Evolutionary conservation across 2,888 invertebrate genomes (phyloP).

Genomic region (Leptura quadrifasciata): DNA sequence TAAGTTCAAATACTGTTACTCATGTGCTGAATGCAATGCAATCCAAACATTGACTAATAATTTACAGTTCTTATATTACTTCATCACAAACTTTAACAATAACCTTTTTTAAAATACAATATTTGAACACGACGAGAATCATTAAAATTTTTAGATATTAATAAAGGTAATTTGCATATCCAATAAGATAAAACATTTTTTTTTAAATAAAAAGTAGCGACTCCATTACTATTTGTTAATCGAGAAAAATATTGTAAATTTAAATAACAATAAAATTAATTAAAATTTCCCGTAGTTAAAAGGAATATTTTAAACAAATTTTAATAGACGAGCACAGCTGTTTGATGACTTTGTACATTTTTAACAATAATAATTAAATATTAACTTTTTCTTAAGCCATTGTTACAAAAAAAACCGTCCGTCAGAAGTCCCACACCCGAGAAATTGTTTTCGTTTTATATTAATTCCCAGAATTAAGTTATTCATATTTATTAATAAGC

Average conservation of each 20-base stretch:
- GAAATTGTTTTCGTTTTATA: constrained; percentile 40
- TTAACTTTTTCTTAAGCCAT: constrained; percentile 40
- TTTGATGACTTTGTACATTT: constrained; percentile 51
- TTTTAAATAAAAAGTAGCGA: constrained; percentile 15
- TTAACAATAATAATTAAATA: constrained; percentile 51
- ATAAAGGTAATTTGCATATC: constrained; percentile 16
- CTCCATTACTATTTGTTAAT: constrained; percentile 34
- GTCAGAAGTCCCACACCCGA: constrained; percentile 45
- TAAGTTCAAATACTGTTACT: too few relatives aligned
- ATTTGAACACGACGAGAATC: too few relatives aligned
- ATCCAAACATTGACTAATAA: too few relatives aligned
- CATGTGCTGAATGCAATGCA: too few relatives aligned
- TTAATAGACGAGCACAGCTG: constrained; percentile 41
- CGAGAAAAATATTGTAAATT: constrained; percentile 34
- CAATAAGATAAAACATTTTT: constrained; percentile 9
- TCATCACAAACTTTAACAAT: too few relatives aligned
- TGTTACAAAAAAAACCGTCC: constrained; percentile 41
- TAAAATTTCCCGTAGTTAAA: constrained; percentile 39
- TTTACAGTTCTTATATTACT: too few relatives aligned
- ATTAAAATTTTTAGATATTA: background rate
- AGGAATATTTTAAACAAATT: constrained; percentile 44
- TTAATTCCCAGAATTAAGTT: constrained; percentile 41
- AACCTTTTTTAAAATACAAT: too few relatives aligned
- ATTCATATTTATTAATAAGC: constrained; percentile 39
- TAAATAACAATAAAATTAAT: constrained; percentile 41